Conservation (phyloP, 2,797 vertebrate species). For the Schizopygopsis malacanthus region DNA sequence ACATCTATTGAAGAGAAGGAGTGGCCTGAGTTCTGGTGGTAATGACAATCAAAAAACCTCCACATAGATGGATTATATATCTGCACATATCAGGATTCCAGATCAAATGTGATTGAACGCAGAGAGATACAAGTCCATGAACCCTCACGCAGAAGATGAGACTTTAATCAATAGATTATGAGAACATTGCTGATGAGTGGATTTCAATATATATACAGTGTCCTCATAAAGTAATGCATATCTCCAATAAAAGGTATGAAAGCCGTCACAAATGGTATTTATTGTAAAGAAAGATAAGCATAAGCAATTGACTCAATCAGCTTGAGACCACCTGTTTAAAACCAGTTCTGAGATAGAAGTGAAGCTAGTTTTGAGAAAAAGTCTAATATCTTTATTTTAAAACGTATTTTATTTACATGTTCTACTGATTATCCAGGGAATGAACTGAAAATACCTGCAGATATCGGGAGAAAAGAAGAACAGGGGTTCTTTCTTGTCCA, state of each 20-base stretch:
- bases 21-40: conserved; percentile 70
- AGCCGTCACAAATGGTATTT: not conserved
- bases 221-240: not conserved
- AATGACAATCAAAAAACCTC: not conserved
- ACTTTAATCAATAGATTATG: conserved; percentile 7
- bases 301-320: not conserved
- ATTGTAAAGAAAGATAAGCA: not conserved
- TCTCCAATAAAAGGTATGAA: not conserved
- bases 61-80: not conserved
- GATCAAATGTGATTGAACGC: not conserved
- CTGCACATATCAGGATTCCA: not conserved
- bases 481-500: conserved; percentile 78
- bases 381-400: not conserved
- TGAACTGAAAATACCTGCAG: conserved; percentile 84
- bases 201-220: not conserved
- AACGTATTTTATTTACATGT: not conserved
- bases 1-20: not conserved
- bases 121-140: not conserved
- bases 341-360: not conserved
- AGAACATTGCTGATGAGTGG: not conserved
- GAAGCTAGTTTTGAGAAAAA: not conserved
- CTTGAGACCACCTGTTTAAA: not conserved
- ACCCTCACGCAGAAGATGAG: not conserved
- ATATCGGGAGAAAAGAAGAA: conserved; percentile 94
- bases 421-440: conserved; percentile 1